These are phyloP conservation scores for Lasioglossum leucozonium DNA, from an alignment of 2,888 invertebrate species.

Conservation along the genomic window DNA sequence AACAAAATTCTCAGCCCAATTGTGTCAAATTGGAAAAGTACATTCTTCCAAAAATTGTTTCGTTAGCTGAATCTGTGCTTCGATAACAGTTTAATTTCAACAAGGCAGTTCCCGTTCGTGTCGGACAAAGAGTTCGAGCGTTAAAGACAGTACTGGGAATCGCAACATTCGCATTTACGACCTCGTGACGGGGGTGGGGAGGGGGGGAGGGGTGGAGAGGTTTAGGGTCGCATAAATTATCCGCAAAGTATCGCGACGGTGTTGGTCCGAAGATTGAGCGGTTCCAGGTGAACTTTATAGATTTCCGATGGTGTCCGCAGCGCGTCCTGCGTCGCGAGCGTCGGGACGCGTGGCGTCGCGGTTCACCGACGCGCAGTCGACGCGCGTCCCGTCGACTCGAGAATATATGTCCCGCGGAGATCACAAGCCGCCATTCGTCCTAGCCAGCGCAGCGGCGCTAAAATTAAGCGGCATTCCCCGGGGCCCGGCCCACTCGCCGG, in stretches of 20 bases:
- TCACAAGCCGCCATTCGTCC: conserved; percentile 80
- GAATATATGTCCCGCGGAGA: conserved; percentile 78
- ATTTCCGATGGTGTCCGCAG: conserved; percentile 64
- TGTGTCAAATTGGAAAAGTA: not conserved
- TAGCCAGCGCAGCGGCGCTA: conserved; percentile 72
- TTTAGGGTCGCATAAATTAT: conserved; percentile 1
- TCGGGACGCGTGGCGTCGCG: conserved; percentile 71
- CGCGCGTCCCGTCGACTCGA: conserved; percentile 75
- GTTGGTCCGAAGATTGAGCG: not conserved
- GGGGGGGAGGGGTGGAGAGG: too few relatives aligned
- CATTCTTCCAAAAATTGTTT: not conserved
- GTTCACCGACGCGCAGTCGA: conserved; percentile 74
- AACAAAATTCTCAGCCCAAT: too few relatives aligned
- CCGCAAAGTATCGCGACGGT: not conserved
- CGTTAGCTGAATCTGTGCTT: not conserved
- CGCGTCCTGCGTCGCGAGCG: conserved; percentile 40
- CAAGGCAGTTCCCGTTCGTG: not conserved
- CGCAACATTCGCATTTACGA: conserved; percentile 5
- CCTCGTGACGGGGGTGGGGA: too few relatives aligned
- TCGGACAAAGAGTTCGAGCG: not conserved
- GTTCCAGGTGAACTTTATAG: conserved; percentile 44
- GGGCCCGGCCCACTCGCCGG: conserved; percentile 63
- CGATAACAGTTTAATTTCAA: not conserved
- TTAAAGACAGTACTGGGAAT: not conserved
- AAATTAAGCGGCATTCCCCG: conserved; percentile 76